Base-by-base conservation (phyloP, 2,888 invertebrate species). In the Xiphydria camelus region DNA sequence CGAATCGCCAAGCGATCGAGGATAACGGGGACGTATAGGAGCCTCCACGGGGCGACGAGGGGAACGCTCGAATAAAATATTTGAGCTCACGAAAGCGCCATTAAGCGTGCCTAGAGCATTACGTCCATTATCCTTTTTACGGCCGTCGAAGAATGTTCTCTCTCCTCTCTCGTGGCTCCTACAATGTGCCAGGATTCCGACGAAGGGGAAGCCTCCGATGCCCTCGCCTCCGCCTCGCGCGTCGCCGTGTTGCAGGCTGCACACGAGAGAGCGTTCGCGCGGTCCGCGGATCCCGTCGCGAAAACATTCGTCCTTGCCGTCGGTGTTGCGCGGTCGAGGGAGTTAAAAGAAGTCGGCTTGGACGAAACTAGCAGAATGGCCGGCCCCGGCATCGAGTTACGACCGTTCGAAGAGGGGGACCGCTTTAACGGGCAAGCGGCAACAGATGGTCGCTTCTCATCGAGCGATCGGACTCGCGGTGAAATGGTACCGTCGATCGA, bases 381-480 rank as follows among this genome's bases (percentile, higher is more conserved):
- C 41, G 36, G 20, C 38, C 32, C 46, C 32, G 9, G 48, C 25
- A 41, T 52, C 52, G 47, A 48, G 41, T 55, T 55, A 52, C 55
- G 44, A 48, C 22, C 41, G 36, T 41, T 47, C 32, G 37, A 36
- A 41, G 45, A 41, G 35, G 42, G 20, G 40, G 26, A 43, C 25
- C n/a, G n/a, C 40, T 46, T 50, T 49, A 48, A 52, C 52, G 48
- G 52, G 35, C 37, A 25, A 21, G n/a, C 39, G 45, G 52, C 55
- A 55, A 55, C 55, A 55, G 55, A 55, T 55, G 55, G 50, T 41
- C 26, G 46, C 49, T 53, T 55, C 52, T 50, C 52, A 50, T 48
- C 21, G 40, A 37, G 43, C 45, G 25, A 45, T 29, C 39, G 23
- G 39, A 31, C 44, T 7, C 31, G 25, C 14, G n/a, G 20, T 14